Evolutionary conservation across 2,888 invertebrate species (phyloP).

Genomic region (Drosophila tanythrix): DNA sequence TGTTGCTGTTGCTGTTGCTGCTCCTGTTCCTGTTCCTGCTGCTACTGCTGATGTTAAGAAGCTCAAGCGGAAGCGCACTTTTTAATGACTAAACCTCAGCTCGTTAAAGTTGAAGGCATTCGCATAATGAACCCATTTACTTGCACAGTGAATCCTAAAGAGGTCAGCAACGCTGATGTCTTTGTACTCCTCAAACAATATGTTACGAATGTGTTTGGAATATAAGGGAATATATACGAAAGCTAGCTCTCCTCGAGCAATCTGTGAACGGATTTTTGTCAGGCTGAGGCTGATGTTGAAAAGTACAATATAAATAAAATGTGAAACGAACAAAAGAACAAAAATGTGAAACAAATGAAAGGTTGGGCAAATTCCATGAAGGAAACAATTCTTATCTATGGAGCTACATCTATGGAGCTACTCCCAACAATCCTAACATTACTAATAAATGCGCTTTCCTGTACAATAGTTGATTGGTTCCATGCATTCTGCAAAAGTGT

Average conservation of each 20-base stretch:
- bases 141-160: constrained; percentile 29
- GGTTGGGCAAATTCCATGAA: background rate
- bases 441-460: background rate
- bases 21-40: background rate
- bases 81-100: constrained; percentile 75
- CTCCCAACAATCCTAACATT: background rate
- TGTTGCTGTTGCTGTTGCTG: background rate
- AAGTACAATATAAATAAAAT: background rate
- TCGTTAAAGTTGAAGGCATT: constrained; percentile 72
- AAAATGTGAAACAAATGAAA: background rate
- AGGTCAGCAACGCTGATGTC: constrained; percentile 49
- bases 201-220: constrained; percentile 3
- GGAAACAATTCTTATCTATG: background rate
- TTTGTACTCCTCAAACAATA: constrained; percentile 8
- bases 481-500: background rate
- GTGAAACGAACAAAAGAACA: background rate
- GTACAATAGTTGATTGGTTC: background rate
- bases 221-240: background rate
- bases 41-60: constrained; percentile 23
- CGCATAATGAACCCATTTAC: constrained; percentile 76
- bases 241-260: background rate
- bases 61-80: constrained; percentile 52
- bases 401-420: background rate
- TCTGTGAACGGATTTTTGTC: background rate
- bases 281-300: background rate